Conservation (phyloP, 1,140 invertebrate species). For the Drosophila erecta region DNA sequence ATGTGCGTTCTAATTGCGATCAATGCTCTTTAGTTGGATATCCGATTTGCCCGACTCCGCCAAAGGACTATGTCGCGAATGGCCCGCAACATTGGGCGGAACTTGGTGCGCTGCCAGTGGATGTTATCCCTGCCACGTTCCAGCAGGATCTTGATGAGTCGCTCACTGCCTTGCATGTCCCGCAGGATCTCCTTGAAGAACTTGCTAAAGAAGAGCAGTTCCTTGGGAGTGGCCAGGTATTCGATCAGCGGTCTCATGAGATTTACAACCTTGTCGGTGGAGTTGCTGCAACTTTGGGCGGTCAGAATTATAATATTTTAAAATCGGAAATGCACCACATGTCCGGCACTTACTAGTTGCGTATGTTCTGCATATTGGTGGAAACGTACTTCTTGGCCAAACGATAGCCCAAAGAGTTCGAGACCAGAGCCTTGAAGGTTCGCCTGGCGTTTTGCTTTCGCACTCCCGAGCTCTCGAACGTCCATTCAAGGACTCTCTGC, state of each 20-base stretch:
- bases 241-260: conserved; percentile 5
- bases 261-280: conserved; percentile 1
- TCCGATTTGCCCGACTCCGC: neutral
- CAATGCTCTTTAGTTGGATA: neutral
- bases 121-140: conserved; percentile 6
- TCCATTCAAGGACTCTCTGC: neutral
- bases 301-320: no score
- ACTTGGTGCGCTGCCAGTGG: conserved; percentile 7
- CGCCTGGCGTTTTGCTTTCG: conserved; percentile 4
- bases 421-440: conserved; percentile 1
- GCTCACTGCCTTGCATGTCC: neutral
- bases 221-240: neutral
- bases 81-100: neutral
- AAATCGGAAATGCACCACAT: no score
- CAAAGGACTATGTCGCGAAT: conserved; percentile 3
- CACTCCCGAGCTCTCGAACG: neutral
- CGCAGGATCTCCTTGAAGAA: neutral
- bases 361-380: neutral
- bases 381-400: conserved; percentile 1
- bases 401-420: neutral
- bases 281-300: conserved; percentile 10
- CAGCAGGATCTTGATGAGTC: neutral
- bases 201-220: neutral
- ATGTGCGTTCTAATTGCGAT: neutral
- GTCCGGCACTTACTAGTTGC: conserved; percentile 7